These are phyloP conservation scores for Astatotilapia flaviijosephi DNA, from an alignment of 2,113 vertebrate species.

Conservation along the genomic window DNA sequence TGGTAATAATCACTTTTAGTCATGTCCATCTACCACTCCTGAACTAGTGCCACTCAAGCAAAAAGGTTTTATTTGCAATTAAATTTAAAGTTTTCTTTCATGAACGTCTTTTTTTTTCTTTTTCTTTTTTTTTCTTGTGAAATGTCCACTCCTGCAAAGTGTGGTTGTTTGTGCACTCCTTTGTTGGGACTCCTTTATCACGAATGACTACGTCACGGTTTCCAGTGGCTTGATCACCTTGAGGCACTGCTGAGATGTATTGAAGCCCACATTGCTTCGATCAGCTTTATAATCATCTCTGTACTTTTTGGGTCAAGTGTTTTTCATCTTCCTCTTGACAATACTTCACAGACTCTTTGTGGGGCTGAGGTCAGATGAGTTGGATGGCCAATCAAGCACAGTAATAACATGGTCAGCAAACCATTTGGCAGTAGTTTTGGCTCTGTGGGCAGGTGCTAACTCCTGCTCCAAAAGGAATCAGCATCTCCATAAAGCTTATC, in stretches of 20 bases:
- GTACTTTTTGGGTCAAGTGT: neutral
- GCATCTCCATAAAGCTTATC: neutral
- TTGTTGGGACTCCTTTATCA: neutral
- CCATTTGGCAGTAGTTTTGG: neutral
- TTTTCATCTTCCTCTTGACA: neutral
- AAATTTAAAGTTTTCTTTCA: neutral
- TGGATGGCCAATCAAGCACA: neutral
- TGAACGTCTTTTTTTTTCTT: fast-evolving
- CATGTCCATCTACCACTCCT: neutral
- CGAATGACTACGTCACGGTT: neutral
- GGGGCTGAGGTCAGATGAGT: neutral
- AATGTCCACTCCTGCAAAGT: neutral
- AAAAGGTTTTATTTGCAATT: neutral
- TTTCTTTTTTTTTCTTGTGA: neutral
- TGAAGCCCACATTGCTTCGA: neutral
- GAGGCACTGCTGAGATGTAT: neutral
- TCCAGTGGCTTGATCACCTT: neutral
- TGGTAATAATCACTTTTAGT: neutral
- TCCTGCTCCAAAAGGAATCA: neutral
- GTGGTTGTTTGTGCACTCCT: neutral
- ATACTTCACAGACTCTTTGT: neutral
- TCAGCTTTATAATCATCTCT: neutral
- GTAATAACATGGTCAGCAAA: neutral
- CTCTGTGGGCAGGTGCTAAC: neutral
- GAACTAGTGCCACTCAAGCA: neutral